phyloP scores from a whole-genome alignment of 2,113 vertebrate species.

The Narcine bancroftii region DNA sequence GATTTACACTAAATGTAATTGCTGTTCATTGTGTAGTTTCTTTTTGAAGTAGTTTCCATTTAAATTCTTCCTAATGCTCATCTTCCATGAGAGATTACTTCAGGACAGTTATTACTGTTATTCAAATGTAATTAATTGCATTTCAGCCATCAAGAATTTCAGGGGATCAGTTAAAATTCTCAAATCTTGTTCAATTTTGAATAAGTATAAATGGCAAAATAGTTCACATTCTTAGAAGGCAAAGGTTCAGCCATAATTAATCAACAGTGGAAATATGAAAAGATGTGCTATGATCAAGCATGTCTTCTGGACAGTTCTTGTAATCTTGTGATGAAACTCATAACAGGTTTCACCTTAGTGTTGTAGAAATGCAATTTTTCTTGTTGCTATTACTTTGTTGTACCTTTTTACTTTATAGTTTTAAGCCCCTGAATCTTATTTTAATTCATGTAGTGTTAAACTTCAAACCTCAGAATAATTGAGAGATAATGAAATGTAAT shows the following conservation, averaged over 20 bases:
- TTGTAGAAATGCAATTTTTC: background rate
- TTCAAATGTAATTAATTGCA: slow-evolving; percentile 34
- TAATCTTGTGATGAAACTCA: background rate
- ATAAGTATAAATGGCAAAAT: slow-evolving; percentile 19
- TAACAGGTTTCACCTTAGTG: background rate
- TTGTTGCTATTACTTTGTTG: background rate
- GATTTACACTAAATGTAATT: slow-evolving; percentile 31
- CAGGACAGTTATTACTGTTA: slow-evolving; percentile 10
- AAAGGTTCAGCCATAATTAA: slow-evolving; percentile 10
- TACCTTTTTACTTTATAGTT: background rate
- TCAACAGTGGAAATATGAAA: background rate
- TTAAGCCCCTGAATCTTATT: no score
- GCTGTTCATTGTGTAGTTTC: slow-evolving; percentile 29
- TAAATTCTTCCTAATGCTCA: background rate
- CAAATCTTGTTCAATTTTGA: slow-evolving; percentile 25
- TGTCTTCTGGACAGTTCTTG: background rate
- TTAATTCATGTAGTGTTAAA: background rate
- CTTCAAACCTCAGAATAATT: background rate
- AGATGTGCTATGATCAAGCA: background rate
- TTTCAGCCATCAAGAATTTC: slow-evolving; percentile 4
- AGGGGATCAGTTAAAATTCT: slow-evolving; percentile 22
- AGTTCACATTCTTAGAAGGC: background rate
- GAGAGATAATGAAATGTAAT: background rate
- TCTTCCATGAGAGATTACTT: slow-evolving; percentile 18
- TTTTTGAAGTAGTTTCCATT: slow-evolving; percentile 34